Base-by-base conservation (phyloP, 2,113 vertebrate species). In the Strigops habroptila region DNA sequence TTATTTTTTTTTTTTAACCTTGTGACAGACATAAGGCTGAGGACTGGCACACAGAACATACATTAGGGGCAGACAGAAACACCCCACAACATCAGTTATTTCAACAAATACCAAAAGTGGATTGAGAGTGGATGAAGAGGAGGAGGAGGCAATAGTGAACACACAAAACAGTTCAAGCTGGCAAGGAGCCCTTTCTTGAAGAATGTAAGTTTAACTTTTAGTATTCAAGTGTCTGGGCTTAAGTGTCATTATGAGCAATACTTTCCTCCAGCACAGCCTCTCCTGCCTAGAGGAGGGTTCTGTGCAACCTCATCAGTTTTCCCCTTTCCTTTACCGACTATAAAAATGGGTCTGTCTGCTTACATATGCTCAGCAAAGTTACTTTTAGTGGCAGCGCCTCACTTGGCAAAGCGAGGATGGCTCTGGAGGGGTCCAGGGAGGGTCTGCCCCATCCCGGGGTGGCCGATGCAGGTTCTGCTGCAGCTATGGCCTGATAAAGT, bases 131-230 rank as follows among this genome's bases (percentile, higher is more conserved):
- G 63, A 86, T 91, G 96, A 96, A 96, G 96, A 94, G 82, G 94
- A 87, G 90, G 83, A 94, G 89, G 91, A 87, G 96, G 95, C 92
- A 70, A 62, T 86, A 95, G 96, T 95, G 96, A 86, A 92, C 82
- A 60, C 52, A 64, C 93, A 96, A 82, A 88, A 77, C 89, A 88
- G 91, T 91, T 97, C 97, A 95, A 95, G 91, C 87, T 97, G 97
- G 97, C 97, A 97, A 96, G 94, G 88, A 95, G 95, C 97, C 97
- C 95, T 95, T 97, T 95, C 97, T 96, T 80, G 91, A 96, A 98
- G 97, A 97, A 96, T 96, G 97, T 96, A 95, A 95, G 96, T 97
- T 97, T 98, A 98, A 98, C 98, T 97, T 98, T 98, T 98, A 97
- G 97, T 97, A 97, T 98, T 96, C 97, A 91, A 97, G 97, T 97